These are phyloP conservation scores for Eupeodes luniger DNA, from an alignment of 2,888 invertebrate species.

Conservation along the genomic window DNA sequence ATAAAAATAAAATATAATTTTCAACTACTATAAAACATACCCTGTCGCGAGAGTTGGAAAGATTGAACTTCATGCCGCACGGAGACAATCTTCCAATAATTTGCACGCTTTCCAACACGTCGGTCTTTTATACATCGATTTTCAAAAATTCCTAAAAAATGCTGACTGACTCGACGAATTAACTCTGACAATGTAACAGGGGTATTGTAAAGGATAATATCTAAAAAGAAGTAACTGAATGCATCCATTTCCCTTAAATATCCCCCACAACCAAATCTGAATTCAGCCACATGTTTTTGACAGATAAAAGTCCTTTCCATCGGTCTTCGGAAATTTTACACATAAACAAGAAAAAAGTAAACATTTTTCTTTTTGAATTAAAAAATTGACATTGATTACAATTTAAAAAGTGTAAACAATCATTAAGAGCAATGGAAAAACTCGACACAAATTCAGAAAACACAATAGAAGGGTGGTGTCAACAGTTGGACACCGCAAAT, in stretches of 20 bases:
- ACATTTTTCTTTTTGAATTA: neutral
- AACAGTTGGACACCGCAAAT: neutral
- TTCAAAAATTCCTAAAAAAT: too few species aligned
- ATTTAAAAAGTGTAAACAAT: neutral
- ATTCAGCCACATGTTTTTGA: neutral
- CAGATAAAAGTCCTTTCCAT: neutral
- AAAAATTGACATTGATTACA: neutral
- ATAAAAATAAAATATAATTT: too few species aligned
- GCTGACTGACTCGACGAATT: too few species aligned
- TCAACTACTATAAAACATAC: too few species aligned
- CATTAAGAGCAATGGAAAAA: neutral
- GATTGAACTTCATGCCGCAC: too few species aligned
- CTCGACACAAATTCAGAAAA: neutral
- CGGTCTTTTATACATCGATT: too few species aligned
- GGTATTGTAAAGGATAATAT: too few species aligned
- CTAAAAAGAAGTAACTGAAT: neutral
- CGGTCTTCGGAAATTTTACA: neutral
- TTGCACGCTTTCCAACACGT: too few species aligned
- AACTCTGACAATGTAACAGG: too few species aligned
- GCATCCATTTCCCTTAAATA: neutral
- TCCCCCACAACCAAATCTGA: neutral
- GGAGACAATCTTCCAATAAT: too few species aligned
- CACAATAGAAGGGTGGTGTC: constrained; percentile 13
- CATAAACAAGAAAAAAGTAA: constrained; percentile 22
- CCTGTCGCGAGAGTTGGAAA: too few species aligned